Conservation (phyloP, 2,113 vertebrate species). For the rat (Rattus norvegicus) region GRCr8 NC_086022.1:159202501-159203000, state of each 20-base stretch:
- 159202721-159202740: background rate
- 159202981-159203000: background rate
- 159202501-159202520: too few species aligned
- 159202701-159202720: background rate
- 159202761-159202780: background rate
- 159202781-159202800: background rate
- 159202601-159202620: background rate
- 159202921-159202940: background rate
- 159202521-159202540: too few species aligned
- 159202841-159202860: background rate
- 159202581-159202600: background rate
- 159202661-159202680: background rate
- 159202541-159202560: background rate
- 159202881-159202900: background rate
- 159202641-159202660: background rate
- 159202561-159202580: background rate
- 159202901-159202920: background rate
- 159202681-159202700: conserved; percentile 15
- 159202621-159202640: background rate
- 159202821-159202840: background rate
- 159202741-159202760: conserved; percentile 1
- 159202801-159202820: background rate
- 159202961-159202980: background rate
- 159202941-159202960: background rate
- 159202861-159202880: background rate